phyloP scores from a whole-genome alignment of 2,113 vertebrate species.

The Sterrhoptilus dennistouni region DNA sequence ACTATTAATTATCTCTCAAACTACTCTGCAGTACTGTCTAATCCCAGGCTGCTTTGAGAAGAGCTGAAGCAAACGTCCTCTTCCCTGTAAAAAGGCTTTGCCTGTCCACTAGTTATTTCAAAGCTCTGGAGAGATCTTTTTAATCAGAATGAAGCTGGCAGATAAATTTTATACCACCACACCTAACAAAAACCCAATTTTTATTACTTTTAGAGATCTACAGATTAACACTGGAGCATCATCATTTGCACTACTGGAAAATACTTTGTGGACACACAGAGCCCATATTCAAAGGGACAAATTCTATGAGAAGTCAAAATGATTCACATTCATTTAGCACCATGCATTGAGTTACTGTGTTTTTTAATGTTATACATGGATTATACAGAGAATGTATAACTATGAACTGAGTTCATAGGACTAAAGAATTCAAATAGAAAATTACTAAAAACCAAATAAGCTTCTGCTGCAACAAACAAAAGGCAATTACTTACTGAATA shows the following conservation, averaged over 20 bases:
- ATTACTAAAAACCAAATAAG: not conserved
- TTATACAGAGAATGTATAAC: not conserved
- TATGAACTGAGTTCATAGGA: not conserved
- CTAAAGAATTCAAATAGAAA: not conserved
- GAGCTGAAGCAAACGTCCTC: not conserved
- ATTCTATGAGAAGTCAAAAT: not conserved
- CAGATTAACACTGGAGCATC: not conserved
- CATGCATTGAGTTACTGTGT: not conserved
- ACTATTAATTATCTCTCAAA: not conserved
- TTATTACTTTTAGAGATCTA: not conserved
- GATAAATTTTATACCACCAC: not conserved
- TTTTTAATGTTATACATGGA: not conserved
- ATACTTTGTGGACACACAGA: not conserved
- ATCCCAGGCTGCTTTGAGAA: not conserved
- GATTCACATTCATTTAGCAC: not conserved
- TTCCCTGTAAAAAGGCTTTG: not conserved
- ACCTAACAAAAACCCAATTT: not conserved
- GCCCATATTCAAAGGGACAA: not conserved
- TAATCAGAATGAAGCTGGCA: not conserved
- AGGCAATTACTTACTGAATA: not conserved
- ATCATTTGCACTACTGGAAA: not conserved
- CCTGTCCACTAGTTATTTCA: not conserved
- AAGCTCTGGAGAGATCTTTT: not conserved
- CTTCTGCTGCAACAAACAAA: not conserved
- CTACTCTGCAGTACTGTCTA: not conserved